phyloP scores from a whole-genome alignment of 2,888 invertebrate genomes.

The Chymomyza fuscimana region DNA sequence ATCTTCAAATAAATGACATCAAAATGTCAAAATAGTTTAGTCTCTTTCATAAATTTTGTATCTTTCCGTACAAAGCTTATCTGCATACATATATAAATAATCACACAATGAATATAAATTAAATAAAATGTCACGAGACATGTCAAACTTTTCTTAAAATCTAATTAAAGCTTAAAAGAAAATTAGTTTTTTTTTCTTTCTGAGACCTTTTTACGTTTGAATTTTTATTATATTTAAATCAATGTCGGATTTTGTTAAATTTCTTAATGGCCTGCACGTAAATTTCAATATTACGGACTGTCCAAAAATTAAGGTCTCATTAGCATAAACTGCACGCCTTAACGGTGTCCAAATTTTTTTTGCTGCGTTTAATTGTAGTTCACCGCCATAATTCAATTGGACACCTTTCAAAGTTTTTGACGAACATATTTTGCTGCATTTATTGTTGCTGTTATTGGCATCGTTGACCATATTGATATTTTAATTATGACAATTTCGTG shows the following conservation, averaged over 20 bases:
- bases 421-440: constrained; percentile 49
- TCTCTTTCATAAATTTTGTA: constrained; percentile 16
- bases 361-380: constrained; percentile 25
- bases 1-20: constrained; percentile 44
- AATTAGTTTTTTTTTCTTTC: constrained; percentile 42
- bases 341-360: constrained; percentile 26
- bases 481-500: constrained; percentile 67
- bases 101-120: constrained; percentile 40
- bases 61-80: too few relatives aligned
- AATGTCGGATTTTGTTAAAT: neutral
- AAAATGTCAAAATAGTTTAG: constrained; percentile 66
- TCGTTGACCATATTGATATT: constrained; percentile 52
- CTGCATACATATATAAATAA: constrained; percentile 48
- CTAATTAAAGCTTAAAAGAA: constrained; percentile 23
- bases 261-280: constrained; percentile 33
- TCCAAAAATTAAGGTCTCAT: constrained; percentile 62
- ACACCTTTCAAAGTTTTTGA: constrained; percentile 59
- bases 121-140: constrained; percentile 3
- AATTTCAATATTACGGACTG: constrained; percentile 54
- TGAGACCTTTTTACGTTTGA: constrained; percentile 22
- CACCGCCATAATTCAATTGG: constrained; percentile 55
- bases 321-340: constrained; percentile 56
- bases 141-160: neutral
- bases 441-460: neutral
- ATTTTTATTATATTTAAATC: constrained; percentile 28